Percentiles rank a stretch among this genome's conserved stretches.
phyloP scores from a whole-genome alignment of 2,888 invertebrate genomes.

The Trilocha varians region DNA sequence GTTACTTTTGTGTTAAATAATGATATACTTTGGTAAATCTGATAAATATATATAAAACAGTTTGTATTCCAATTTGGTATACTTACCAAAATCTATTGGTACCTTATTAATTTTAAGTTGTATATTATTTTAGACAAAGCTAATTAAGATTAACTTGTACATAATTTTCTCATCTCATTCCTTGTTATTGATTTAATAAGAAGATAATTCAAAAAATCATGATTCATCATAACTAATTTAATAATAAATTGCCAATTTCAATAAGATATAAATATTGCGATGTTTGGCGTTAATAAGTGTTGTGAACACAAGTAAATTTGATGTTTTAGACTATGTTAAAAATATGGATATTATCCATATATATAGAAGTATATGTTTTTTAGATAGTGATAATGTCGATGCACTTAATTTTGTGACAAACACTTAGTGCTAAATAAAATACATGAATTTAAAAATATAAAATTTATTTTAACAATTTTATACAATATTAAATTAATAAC shows the following conservation, averaged over 20 bases:
- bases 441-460: neutral
- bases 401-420: neutral
- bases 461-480: neutral
- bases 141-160: neutral
- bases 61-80: slow-evolving; percentile 54
- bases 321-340: neutral
- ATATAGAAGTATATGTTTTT: neutral
- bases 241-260: neutral
- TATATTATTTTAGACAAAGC: slow-evolving; percentile 13
- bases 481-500: neutral
- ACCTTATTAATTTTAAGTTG: slow-evolving; percentile 56
- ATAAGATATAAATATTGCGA: neutral
- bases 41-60: slow-evolving; percentile 24
- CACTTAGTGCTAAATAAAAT: neutral
- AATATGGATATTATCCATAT: neutral
- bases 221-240: neutral
- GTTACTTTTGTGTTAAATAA: no score
- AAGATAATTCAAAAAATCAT: neutral
- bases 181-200: neutral
- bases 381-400: neutral
- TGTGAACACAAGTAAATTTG: neutral
- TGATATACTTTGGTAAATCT: slow-evolving; percentile 1
- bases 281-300: neutral
- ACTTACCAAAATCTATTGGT: slow-evolving; percentile 57
- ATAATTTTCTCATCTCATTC: neutral